Conservation (phyloP, 2,113 vertebrate genomes). For the Strigops habroptila region DNA sequence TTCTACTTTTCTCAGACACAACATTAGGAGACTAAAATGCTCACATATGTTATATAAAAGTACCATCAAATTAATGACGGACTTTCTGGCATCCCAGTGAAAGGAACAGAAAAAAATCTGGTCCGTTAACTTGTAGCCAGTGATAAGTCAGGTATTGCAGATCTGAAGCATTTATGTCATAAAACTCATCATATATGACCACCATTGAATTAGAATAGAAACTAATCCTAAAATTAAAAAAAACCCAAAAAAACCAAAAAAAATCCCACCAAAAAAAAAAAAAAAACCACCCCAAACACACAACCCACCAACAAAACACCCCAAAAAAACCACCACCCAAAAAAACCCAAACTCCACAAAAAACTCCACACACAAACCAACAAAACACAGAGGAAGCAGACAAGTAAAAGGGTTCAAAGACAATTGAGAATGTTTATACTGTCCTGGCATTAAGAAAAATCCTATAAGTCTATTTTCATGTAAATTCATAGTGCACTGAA, state of each 20-base stretch:
- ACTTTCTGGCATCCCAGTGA: background rate
- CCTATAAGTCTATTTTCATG: rapidly evolving
- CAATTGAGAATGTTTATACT: background rate
- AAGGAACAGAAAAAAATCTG: background rate
- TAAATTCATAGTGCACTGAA: background rate
- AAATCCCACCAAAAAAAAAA: too few relatives aligned
- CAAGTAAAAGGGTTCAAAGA: background rate
- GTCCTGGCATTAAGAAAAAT: background rate
- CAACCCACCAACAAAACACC: too few relatives aligned
- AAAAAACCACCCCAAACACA: too few relatives aligned
- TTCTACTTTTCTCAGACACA: background rate
- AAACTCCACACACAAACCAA: background rate
- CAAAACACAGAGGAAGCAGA: background rate
- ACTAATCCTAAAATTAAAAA: background rate
- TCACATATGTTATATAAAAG: background rate
- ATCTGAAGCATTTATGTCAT: background rate
- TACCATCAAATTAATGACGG: background rate
- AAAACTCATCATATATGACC: background rate
- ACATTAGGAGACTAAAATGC: background rate
- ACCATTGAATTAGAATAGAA: background rate
- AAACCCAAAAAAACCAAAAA: too few relatives aligned
- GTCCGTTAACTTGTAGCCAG: background rate
- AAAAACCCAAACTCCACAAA: too few relatives aligned
- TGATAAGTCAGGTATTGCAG: rapidly evolving
- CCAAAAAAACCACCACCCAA: too few relatives aligned